These are phyloP conservation scores for Chascanopsetta lugubris DNA, from an alignment of 2,113 vertebrate genomes.

Conservation along the genomic window DNA sequence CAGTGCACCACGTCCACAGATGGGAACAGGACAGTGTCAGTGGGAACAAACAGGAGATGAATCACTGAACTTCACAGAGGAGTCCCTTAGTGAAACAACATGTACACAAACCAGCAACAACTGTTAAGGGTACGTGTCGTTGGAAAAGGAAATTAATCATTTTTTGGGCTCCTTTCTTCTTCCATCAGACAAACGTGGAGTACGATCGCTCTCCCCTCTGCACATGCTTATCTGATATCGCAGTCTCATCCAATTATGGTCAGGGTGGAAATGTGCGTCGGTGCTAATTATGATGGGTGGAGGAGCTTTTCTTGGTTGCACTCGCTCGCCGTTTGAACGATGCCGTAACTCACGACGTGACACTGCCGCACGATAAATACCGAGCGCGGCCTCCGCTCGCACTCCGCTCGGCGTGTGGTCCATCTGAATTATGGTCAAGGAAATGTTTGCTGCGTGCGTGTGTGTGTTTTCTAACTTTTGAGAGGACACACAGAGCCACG, in stretches of 20 bases:
- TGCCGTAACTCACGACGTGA: slow-evolving; percentile 67
- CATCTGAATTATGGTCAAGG: slow-evolving; percentile 60
- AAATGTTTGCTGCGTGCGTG: slow-evolving; percentile 69
- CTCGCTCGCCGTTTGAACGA: slow-evolving; percentile 61
- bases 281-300: slow-evolving; percentile 67
- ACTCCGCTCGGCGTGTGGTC: slow-evolving; percentile 77
- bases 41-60: slow-evolving; percentile 47
- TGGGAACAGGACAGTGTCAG: slow-evolving; percentile 1
- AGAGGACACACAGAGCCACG: slow-evolving; percentile 62
- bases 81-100: slow-evolving; percentile 14
- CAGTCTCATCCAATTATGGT: slow-evolving; percentile 62
- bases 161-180: slow-evolving; percentile 11
- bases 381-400: slow-evolving; percentile 45
- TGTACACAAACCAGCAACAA: slow-evolving; percentile 38
- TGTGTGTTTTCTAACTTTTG: slow-evolving; percentile 65
- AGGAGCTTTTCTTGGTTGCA: slow-evolving; percentile 47
- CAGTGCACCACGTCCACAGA: slow-evolving; percentile 26
- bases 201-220: slow-evolving; percentile 28
- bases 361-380: slow-evolving; percentile 54
- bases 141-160: slow-evolving; percentile 29
- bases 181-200: slow-evolving; percentile 7
- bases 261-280: slow-evolving; percentile 48
- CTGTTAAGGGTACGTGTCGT: slow-evolving; percentile 24
- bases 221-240: slow-evolving; percentile 52
- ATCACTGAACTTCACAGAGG: slow-evolving; percentile 51